Evolutionary conservation across 1,140 invertebrate genomes (phyloP).

Genomic region (Drosophila carrolli): DNA sequence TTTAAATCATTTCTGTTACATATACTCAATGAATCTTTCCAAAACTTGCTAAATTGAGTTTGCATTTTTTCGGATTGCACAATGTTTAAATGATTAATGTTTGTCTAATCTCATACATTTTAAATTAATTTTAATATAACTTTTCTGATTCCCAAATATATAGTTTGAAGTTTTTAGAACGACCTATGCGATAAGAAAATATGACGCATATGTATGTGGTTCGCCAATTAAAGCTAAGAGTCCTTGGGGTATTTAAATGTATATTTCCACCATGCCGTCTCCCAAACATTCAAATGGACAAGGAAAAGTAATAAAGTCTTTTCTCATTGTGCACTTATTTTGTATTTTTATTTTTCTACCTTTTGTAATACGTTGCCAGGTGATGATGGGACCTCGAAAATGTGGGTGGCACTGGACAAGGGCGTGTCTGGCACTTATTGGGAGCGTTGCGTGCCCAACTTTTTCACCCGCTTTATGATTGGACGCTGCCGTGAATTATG

Average conservation of each 20-base stretch:
- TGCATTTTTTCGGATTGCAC: no score
- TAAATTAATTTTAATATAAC: background rate
- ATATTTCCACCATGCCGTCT: no score
- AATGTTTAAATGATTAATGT: no score
- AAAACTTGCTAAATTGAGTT: no score
- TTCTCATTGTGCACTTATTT: background rate
- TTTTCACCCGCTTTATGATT: conserved; percentile 70
- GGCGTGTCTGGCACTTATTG: conserved; percentile 69
- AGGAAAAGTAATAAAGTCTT: background rate
- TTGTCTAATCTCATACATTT: background rate
- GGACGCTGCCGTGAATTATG: conserved; percentile 77
- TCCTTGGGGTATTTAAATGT: no score
- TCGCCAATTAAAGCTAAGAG: no score
- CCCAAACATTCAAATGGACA: background rate
- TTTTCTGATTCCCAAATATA: no score
- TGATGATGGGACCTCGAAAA: conserved; percentile 4
- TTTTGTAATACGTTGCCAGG: conserved; percentile 5
- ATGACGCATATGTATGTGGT: no score
- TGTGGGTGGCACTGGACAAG: conserved; percentile 16
- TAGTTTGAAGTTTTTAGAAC: no score
- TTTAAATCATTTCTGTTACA: background rate
- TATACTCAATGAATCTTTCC: background rate
- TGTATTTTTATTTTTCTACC: background rate
- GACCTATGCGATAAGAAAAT: no score
- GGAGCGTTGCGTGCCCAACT: conserved; percentile 55